Conservation (phyloP, 1,140 invertebrate genomes). For the Campoletis sonorensis region DNA sequence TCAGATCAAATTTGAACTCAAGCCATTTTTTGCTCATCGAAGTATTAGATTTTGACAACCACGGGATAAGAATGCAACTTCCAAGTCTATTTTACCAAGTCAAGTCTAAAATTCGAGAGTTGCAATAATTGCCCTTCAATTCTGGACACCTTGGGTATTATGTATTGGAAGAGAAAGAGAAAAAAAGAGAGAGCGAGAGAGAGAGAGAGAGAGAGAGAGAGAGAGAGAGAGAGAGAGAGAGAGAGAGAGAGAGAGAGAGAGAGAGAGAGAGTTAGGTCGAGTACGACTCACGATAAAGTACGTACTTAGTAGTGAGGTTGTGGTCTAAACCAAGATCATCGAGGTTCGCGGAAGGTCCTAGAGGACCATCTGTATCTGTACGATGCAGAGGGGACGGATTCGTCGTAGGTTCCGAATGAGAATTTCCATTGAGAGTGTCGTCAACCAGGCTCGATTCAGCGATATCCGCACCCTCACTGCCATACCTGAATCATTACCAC, state of each 20-base stretch:
- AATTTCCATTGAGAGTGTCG: slow-evolving; percentile 73
- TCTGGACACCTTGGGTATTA: too few species aligned
- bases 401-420: slow-evolving; percentile 61
- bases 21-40: too few species aligned
- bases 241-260: slow-evolving; percentile 8
- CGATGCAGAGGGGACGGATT: slow-evolving; percentile 52
- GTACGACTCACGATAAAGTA: slow-evolving; percentile 59
- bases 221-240: slow-evolving; percentile 17
- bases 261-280: slow-evolving; percentile 33
- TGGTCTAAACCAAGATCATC: slow-evolving; percentile 54
- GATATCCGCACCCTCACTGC: slow-evolving; percentile 68
- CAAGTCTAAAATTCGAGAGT: too few species aligned
- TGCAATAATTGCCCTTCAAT: too few species aligned
- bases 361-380: slow-evolving; percentile 50
- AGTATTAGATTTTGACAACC: too few species aligned
- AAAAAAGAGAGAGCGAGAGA: not conserved
- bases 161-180: too few species aligned
- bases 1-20: too few species aligned
- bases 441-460: slow-evolving; percentile 70
- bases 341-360: slow-evolving; percentile 57
- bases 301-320: slow-evolving; percentile 66
- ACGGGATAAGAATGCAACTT: too few species aligned
- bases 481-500: slow-evolving; percentile 68
- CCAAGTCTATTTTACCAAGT: too few species aligned
- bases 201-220: slow-evolving; percentile 2